These are phyloP conservation scores for Tetranychus truncatus DNA, from an alignment of 2,888 invertebrate species.

Conservation along the genomic window DNA sequence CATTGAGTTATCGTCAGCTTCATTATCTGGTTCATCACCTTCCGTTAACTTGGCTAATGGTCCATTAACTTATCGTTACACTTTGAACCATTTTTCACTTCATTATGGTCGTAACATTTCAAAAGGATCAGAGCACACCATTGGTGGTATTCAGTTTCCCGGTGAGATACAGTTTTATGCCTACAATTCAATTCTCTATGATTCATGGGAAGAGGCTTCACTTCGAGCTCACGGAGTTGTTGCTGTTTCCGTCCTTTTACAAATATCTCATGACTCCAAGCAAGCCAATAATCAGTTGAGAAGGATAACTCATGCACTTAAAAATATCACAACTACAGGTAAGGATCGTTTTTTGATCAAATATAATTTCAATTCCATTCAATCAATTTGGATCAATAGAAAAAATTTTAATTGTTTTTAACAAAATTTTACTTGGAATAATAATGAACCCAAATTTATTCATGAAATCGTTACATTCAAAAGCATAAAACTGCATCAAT, in stretches of 20 bases:
- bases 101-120: constrained; percentile 71
- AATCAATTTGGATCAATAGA: no score
- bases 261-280: constrained; percentile 50
- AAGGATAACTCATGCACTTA: constrained; percentile 72
- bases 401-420: no score
- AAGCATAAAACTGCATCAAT: no score
- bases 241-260: constrained; percentile 74
- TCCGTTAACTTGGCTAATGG: constrained; percentile 40
- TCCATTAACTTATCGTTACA: constrained; percentile 81
- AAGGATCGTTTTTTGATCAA: constrained; percentile 22
- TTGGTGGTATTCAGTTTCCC: constrained; percentile 85
- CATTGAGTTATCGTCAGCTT: constrained; percentile 34
- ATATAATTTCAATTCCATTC: no score
- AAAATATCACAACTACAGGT: constrained; percentile 78
- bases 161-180: constrained; percentile 96
- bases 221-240: constrained; percentile 84
- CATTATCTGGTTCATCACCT: neutral
- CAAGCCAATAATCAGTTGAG: constrained; percentile 54
- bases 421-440: no score
- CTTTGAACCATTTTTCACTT: constrained; percentile 80
- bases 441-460: no score
- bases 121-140: constrained; percentile 90
- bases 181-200: constrained; percentile 89
- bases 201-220: constrained; percentile 82
- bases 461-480: no score